These are phyloP conservation scores for Thaumetopoea pityocampa DNA, from an alignment of 1,140 invertebrate species.

Conservation along the genomic window DNA sequence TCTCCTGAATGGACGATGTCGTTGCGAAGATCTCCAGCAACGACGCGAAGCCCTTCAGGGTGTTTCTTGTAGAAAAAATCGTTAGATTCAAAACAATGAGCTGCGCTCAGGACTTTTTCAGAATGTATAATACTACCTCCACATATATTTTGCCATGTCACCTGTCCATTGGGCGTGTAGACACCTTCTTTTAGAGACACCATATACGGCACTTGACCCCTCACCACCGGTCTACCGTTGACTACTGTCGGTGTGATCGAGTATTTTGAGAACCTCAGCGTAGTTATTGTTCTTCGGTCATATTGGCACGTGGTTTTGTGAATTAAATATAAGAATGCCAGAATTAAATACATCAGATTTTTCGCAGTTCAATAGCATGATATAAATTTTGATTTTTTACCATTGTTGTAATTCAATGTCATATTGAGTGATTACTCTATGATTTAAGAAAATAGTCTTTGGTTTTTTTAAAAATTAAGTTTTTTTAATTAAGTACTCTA, in stretches of 20 bases:
- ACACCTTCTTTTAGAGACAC: conserved; percentile 31
- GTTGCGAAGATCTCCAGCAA: conserved; percentile 8
- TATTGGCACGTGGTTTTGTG: conserved; percentile 17
- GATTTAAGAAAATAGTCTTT: neutral
- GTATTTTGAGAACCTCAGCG: conserved; percentile 39
- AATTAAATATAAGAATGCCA: neutral
- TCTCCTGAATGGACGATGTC: neutral
- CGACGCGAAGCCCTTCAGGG: conserved; percentile 1
- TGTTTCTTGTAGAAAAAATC: conserved; percentile 12
- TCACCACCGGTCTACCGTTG: conserved; percentile 24
- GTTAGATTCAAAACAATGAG: conserved; percentile 23
- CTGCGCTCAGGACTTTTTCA: conserved; percentile 16
- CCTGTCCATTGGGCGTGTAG: neutral
- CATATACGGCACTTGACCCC: conserved; percentile 36
- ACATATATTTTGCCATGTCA: conserved; percentile 19
- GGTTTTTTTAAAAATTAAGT: neutral
- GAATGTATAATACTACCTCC: conserved; percentile 20
- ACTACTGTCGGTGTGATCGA: conserved; percentile 32
- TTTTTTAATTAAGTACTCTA: too few species aligned
- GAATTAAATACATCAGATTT: too few species aligned
- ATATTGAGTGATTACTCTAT: neutral
- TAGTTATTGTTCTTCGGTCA: conserved; percentile 38
- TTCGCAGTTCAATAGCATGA: neutral
- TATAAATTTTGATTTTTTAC: conserved; percentile 4
- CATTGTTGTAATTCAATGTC: neutral